Evolutionary conservation across 2,888 invertebrate genomes (phyloP).

Genomic region (Ellobium chinense): DNA sequence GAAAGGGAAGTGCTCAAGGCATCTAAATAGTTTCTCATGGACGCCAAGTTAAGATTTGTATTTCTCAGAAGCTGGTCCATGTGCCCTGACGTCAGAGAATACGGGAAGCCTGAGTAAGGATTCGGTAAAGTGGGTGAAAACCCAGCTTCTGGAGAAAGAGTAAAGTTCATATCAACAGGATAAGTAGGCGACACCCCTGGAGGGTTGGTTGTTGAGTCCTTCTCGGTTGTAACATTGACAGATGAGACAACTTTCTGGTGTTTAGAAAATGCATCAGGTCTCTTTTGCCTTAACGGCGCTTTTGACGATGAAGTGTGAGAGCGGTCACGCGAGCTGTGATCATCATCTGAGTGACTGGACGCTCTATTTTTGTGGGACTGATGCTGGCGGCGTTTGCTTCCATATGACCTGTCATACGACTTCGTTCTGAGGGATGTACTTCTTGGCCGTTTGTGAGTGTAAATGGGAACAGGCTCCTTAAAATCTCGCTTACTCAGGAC

Average conservation of each 20-base stretch:
- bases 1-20: slow-evolving; percentile 31
- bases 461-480: neutral
- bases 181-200: no score
- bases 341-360: neutral
- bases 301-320: neutral
- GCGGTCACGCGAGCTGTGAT: neutral
- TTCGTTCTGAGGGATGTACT: neutral
- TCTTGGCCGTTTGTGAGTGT: neutral
- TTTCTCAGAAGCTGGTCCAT: slow-evolving; percentile 32
- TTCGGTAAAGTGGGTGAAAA: neutral
- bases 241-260: neutral
- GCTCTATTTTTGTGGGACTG: neutral
- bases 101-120: slow-evolving; percentile 30
- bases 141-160: neutral
- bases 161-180: slow-evolving; percentile 8
- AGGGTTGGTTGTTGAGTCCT: no score
- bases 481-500: neutral
- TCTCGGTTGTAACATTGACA: neutral
- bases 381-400: neutral
- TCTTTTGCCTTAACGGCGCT: neutral
- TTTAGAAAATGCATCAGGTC: neutral
- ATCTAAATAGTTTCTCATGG: slow-evolving; percentile 31
- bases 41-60: slow-evolving; percentile 28
- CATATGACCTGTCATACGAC: neutral
- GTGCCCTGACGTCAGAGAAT: slow-evolving; percentile 23